These are phyloP conservation scores for Myiagra hebetior DNA, from an alignment of 2,113 vertebrate genomes.

Conservation along the genomic window DNA sequence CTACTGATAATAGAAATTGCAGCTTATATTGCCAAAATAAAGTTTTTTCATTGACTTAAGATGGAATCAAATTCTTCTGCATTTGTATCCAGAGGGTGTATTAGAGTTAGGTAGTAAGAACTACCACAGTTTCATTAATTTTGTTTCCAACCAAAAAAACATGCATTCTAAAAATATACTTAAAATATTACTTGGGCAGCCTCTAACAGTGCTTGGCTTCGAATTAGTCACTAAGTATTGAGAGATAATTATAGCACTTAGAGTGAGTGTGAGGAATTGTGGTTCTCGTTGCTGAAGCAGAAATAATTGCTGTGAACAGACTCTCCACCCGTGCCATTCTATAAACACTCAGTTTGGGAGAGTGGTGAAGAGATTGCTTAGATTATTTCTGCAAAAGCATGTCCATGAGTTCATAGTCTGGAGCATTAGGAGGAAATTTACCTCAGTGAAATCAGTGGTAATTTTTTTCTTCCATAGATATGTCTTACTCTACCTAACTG, in stretches of 20 bases:
- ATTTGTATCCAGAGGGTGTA: not conserved
- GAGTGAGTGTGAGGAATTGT: not conserved
- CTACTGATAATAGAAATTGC: not conserved
- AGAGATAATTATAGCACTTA: constrained; percentile 23
- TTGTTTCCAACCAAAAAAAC: not conserved
- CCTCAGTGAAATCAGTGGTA: not conserved
- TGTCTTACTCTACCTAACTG: not conserved
- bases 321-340: not conserved
- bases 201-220: not conserved
- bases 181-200: constrained; percentile 24
- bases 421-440: not conserved
- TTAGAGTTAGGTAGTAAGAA: not conserved
- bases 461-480: not conserved
- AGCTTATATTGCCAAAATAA: not conserved
- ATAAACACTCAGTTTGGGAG: not conserved
- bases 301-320: constrained; percentile 6
- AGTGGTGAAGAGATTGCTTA: not conserved
- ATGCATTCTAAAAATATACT: not conserved
- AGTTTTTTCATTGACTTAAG: not conserved
- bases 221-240: constrained; percentile 17
- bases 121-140: not conserved
- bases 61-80: not conserved
- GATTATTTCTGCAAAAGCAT: not conserved
- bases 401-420: not conserved
- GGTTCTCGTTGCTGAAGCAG: not conserved